phyloP scores from a whole-genome alignment of 2,888 invertebrate genomes.

The Himalopsyche japonica region DNA sequence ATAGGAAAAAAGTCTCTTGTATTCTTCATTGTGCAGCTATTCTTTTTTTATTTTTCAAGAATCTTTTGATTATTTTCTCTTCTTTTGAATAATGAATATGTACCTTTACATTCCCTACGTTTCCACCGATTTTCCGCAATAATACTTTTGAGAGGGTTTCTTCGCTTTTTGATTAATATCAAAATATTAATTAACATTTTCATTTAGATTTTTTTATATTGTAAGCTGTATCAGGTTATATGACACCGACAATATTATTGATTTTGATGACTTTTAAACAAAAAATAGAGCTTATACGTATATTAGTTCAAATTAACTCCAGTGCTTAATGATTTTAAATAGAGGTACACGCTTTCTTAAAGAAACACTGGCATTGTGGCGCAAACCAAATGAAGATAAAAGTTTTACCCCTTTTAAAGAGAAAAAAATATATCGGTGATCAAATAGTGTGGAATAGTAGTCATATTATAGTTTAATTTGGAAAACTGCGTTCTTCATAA shows the following conservation, averaged over 20 bases:
- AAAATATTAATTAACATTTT: no score
- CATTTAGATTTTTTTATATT: no score
- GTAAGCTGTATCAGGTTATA: no score
- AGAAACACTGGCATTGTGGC: conserved; percentile 13
- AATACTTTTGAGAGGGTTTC: no score
- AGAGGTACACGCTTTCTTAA: conserved; percentile 10
- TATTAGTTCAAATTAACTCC: neutral
- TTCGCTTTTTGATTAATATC: no score
- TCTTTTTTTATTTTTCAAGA: neutral
- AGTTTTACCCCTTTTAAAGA: conserved; percentile 3
- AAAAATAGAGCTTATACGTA: no score
- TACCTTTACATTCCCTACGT: neutral
- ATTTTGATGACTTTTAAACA: no score
- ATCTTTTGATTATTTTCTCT: neutral
- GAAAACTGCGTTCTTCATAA: neutral
- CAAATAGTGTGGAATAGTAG: neutral
- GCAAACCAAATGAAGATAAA: conserved; percentile 8
- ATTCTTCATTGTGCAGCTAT: neutral
- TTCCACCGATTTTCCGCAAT: neutral
- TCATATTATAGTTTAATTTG: neutral
- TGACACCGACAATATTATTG: no score
- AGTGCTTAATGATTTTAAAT: conserved; percentile 8
- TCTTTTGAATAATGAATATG: neutral
- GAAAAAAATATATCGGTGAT: neutral
- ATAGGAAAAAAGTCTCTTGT: neutral